A percentile compares a stretch with the other conserved stretches of the same genome.
Conservation (phyloP, 1,140 invertebrate species). For the Drosophila takahashii region DNA sequence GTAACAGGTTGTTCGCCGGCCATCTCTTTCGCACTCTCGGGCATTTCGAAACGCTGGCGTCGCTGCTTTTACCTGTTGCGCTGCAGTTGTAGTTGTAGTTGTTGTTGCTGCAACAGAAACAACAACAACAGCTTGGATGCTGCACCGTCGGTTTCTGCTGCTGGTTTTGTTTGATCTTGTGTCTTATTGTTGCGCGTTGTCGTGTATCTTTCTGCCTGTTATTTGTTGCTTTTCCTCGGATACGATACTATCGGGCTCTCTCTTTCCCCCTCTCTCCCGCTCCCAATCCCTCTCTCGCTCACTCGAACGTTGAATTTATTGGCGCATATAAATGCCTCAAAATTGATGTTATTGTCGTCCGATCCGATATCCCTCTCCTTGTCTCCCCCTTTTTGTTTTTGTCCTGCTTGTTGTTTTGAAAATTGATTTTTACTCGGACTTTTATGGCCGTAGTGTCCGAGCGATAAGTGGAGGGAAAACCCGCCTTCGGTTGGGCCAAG, state of each 20-base stretch:
- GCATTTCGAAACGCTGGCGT: constrained; percentile 39
- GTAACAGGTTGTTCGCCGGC: constrained; percentile 67
- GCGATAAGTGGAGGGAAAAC: constrained; percentile 56
- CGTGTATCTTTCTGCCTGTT: constrained; percentile 65
- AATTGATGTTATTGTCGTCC: constrained; percentile 82
- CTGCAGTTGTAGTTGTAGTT: constrained; percentile 28
- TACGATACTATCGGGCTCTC: constrained; percentile 25
- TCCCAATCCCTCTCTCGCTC: too few relatives aligned
- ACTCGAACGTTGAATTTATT: constrained; percentile 69
- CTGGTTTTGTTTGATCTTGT: constrained; percentile 67
- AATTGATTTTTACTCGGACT: constrained; percentile 75
- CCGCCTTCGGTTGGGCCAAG: constrained; percentile 3
- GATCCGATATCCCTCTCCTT: constrained; percentile 37
- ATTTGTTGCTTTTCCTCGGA: constrained; percentile 52
- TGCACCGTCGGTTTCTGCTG: constrained; percentile 43
- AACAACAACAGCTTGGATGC: constrained; percentile 10
- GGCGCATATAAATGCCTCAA: constrained; percentile 82
- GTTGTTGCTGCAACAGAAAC: constrained; percentile 16
- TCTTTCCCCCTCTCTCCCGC: constrained; percentile 6
- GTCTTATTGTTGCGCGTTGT: constrained; percentile 66
- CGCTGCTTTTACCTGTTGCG: constrained; percentile 66
- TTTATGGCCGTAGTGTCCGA: constrained; percentile 56
- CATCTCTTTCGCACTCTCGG: constrained; percentile 34
- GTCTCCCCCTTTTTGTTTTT: constrained; percentile 21
- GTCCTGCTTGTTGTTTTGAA: constrained; percentile 77